Evolutionary conservation across 2,113 vertebrate genomes (phyloP), one percentile per base, ranked within the genome.

Genomic region (Lophura nycthemera): DNA sequence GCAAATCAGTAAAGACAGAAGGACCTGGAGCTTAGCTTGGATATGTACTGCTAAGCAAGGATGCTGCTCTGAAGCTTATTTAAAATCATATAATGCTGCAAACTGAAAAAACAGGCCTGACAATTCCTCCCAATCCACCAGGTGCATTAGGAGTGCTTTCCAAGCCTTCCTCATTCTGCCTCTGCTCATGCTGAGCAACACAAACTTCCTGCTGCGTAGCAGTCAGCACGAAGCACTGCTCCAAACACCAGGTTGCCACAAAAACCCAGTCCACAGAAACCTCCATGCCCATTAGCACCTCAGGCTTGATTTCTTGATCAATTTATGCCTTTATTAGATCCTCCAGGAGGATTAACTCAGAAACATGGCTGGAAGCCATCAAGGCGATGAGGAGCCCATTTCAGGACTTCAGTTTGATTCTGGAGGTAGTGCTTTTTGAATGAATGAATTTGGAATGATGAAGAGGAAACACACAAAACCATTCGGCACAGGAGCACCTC

Each of bases 1-100:
- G 38, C 71, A 85, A 85, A 92, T 87, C 89, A 73, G n/a, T 1
- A 50, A 87, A 87, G 87, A 92, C 81, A 83, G 84, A 73, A 45
- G 40, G 63, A 59, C 71, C 45, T 6, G 77, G 59, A 60, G 89
- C 63, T 94, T 7, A 50, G 83, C 80, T 36, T 36, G 79, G 60
- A 21, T 64, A 36, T 14, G 77, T 17, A 24, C n/a, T 30, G 74
- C 56, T 64, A 45, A 74, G 50, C 54, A 61, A 15, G 71, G 57
- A 77, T 34, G 45, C 45, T 52, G 83, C 4, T 47, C 29, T 82
- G 83, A 22, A 61, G 47, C 66, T 90, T 87, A 78, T 69, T 82
- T 70, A 74, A 59, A 30, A 42, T 64, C 74, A 54, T 74, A 22
- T 70, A 61, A 78, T 7, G 11, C 54, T 32, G 63, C 54, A 66